Conservation (phyloP, 2,113 vertebrate genomes). For the Rhynchomys soricoides region DNA sequence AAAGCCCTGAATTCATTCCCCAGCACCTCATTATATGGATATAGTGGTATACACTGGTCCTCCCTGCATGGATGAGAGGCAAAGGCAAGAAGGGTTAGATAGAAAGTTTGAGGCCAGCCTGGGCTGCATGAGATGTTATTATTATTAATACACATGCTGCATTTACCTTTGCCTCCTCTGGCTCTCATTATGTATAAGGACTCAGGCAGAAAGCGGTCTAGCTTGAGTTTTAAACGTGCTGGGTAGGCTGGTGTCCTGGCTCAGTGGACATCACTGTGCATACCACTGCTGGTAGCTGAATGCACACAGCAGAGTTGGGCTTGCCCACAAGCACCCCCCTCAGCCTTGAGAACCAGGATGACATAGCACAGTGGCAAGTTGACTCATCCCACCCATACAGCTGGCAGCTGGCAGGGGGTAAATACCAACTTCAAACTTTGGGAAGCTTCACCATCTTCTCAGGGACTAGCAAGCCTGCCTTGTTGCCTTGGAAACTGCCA, state of each 20-base stretch:
- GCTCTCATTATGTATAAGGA: not conserved
- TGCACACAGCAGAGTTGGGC: not conserved
- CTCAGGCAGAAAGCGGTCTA: not conserved
- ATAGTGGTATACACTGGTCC: not conserved
- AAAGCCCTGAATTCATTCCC: not conserved
- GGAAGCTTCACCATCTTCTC: slow-evolving; percentile 45
- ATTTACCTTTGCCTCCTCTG: not conserved
- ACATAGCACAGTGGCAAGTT: slow-evolving; percentile 19
- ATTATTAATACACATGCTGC: not conserved
- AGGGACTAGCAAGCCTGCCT: slow-evolving; percentile 16
- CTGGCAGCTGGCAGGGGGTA: slow-evolving; percentile 50
- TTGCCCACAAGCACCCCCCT: fast-evolving
- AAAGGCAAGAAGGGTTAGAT: not conserved
- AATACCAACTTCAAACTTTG: slow-evolving; percentile 27
- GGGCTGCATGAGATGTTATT: too few species aligned
- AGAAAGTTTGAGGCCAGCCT: too few species aligned
- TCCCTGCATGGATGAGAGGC: not conserved
- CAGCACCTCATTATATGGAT: not conserved
- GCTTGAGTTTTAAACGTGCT: not conserved
- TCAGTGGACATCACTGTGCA: not conserved
- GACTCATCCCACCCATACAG: not conserved
- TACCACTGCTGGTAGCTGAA: not conserved
- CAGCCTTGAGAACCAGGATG: not conserved
- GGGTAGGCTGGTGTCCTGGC: not conserved
- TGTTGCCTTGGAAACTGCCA: slow-evolving; percentile 67